phyloP scores from a whole-genome alignment of 2,888 invertebrate genomes.

The Mechanitis mazaeus region DNA sequence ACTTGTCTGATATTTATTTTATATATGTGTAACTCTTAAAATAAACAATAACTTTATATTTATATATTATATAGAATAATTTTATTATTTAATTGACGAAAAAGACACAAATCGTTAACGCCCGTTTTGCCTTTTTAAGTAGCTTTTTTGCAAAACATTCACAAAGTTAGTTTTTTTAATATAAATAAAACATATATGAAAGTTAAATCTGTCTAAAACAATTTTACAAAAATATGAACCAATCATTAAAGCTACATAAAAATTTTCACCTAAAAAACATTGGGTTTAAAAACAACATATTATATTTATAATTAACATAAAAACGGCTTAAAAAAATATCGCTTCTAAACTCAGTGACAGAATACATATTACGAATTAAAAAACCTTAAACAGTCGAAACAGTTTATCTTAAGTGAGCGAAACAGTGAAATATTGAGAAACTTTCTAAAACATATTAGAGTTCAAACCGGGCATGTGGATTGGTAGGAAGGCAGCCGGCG shows the following conservation, averaged over 20 bases:
- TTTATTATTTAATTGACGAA: too few species aligned
- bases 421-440: constrained; percentile 68
- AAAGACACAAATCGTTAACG: too few species aligned
- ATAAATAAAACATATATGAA: too few species aligned
- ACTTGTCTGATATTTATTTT: too few species aligned
- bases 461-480: constrained; percentile 35
- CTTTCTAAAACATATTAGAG: constrained; percentile 63
- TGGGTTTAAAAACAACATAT: too few species aligned
- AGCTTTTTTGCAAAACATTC: too few species aligned
- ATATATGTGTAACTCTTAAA: too few species aligned
- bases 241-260: constrained; percentile 6
- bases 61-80: too few species aligned
- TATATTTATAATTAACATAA: too few species aligned
- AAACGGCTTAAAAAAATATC: constrained; percentile 11
- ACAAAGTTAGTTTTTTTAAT: too few species aligned
- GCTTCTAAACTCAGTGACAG: constrained; percentile 39
- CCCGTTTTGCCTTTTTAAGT: too few species aligned
- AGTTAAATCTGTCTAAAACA: background rate
- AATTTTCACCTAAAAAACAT: constrained; percentile 6
- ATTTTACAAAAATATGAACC: constrained; percentile 4
- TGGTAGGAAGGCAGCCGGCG: background rate
- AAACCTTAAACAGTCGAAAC: constrained; percentile 47
- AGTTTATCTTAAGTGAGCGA: constrained; percentile 69
- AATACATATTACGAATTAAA: constrained; percentile 53
- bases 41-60: too few species aligned